Evolutionary conservation across 1,140 invertebrate species (phyloP), one percentile per base, ranked within the genome.

Genomic region (Glomeris maerens): DNA sequence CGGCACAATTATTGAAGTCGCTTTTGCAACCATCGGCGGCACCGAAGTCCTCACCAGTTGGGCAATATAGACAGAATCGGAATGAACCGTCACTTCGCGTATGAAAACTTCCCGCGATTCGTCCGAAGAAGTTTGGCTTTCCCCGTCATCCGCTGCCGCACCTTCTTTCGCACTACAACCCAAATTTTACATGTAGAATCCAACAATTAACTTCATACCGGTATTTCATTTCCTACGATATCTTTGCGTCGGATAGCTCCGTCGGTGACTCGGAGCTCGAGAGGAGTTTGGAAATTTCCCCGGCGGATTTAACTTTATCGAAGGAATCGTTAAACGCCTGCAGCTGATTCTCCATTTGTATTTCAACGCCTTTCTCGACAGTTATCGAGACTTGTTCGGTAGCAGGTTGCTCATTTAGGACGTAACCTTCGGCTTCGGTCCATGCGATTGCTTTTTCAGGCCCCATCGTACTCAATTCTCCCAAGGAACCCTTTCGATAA

Each of bases 341-440:
- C 27, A 70, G 58, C 50, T 70, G 66, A 46, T 67, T 63, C 1
- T 59, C 66, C 64, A 70, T 70, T 45, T 67, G 65, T 27, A 57
- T 59, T 17, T 68, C 67, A 21, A 70, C 67, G 4, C 13, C 42
- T 23, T 20, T 10, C 31, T n/a, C 20, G n/a, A 29, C 5, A 36
- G 45, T 29, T 54, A 45, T 39, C 13, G 36, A 22, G 21, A 38
- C 21, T 26, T 22, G 13, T 48, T 54, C 45, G 10, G 49, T 1
- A 27, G 45, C 47, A 13, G 50, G n/a, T n/a, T n/a, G 47, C 26
- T 27, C 45, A 20, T 31, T 47, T 21, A 52, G 28, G 27, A 39
- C 21, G 14, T 50, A 47, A 45, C 23, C 45, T 2, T 52, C 44
- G 14, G 29, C 39, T 21, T 14, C 36, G 21, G 14, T 13, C 36